Evolutionary conservation across 2,888 invertebrate species (phyloP), one percentile per base, ranked within the genome.

Genomic region (Psylliodes chrysocephalus): DNA sequence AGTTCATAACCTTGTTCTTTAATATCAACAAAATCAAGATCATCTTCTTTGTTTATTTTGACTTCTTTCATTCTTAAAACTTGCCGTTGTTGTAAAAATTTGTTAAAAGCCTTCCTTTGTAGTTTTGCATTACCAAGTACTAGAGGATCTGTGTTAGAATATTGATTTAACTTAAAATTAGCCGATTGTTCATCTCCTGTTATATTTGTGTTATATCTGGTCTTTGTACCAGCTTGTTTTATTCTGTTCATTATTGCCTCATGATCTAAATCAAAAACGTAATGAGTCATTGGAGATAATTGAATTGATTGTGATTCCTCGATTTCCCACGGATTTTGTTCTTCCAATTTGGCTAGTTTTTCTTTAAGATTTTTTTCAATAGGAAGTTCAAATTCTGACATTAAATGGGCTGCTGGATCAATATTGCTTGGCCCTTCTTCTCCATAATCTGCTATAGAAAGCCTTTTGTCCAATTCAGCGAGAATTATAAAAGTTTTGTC

Each of bases 221-320:
- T 49, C 15, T 15, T 49, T n/a, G 15, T 14, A 42, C 10, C 8
- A 49, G 28, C 18, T 17, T 49, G 12, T 46, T 46, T 46, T 22
- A 82, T 80, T 57, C 75, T 74, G 18, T 76, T 84, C 86, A 92
- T 86, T 42, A 93, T 90, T 60, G 82, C 83, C 0, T 82, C 81
- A 73, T 91, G 91, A 78, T 93, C 86, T 47, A 94, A 80, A 0
- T 91, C 91, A 35, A 89, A 86, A 2, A 92, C 87, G 79, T 89
- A 88, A 68, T 91, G 86, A 0, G 88, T 87, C 92, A 93, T 93
- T 64, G 85, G 82, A 1, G 92, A 91, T 64, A 91, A 72, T 3
- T 83, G 79, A 30, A 2, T 10, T 12, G 22, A 10, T 22, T 46
- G 19, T 5, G 85, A 82, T 38, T 85, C 83, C 2, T 74, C 69